Evolutionary conservation across 2,113 vertebrate species (phyloP).

Genomic region (Chloebia gouldiae): DNA sequence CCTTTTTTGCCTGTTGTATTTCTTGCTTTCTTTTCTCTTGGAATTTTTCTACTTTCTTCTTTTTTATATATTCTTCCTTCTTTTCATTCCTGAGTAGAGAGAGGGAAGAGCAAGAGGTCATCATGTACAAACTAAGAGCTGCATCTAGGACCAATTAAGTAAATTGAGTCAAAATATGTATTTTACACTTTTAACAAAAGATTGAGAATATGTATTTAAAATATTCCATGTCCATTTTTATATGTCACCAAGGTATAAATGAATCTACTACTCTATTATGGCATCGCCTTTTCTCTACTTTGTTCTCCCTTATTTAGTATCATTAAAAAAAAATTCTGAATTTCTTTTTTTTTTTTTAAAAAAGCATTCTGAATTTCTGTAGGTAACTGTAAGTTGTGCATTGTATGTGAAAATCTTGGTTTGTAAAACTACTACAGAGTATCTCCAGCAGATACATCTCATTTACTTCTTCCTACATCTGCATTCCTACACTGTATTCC

Average conservation of each 20-base stretch:
- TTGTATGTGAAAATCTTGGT: not conserved
- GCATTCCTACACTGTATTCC: not conserved
- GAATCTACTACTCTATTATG: not conserved
- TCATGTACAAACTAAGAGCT: not conserved
- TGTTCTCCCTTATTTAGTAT: not conserved
- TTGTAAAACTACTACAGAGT: not conserved
- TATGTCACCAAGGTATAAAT: not conserved
- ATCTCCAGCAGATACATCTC: not conserved
- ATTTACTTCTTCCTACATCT: not conserved
- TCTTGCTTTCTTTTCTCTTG: constrained; percentile 73
- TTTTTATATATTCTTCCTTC: constrained; percentile 79
- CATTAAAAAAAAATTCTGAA: not conserved
- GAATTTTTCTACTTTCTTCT: constrained; percentile 73
- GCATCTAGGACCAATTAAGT: not conserved
- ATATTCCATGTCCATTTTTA: not conserved
- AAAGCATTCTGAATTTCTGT: not conserved
- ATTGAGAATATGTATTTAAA: not conserved
- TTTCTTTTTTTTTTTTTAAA: not conserved
- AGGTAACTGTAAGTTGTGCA: not conserved
- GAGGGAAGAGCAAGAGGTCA: not conserved
- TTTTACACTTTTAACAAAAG: not conserved
- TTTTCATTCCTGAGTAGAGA: constrained; percentile 77
- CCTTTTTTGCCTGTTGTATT: constrained; percentile 78
- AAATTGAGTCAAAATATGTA: not conserved
- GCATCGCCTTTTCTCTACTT: not conserved